Percentiles rank a stretch among this genome's conserved stretches.
phyloP scores from a whole-genome alignment of 2,797 vertebrate species.

The Morelia viridis region DNA sequence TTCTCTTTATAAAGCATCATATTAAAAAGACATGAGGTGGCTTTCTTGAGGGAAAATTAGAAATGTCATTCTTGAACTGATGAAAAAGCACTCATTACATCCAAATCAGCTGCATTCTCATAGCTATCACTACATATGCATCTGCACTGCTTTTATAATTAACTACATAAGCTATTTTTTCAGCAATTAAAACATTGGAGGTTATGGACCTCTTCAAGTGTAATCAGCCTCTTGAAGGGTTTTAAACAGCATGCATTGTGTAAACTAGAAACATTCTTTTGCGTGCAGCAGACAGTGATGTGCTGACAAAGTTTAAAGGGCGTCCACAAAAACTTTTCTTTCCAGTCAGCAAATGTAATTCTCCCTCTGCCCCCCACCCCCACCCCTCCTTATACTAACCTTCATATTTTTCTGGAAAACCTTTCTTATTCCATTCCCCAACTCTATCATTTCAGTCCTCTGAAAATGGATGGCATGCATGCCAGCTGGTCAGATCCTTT shows the following conservation, averaged over 20 bases:
- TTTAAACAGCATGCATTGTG: slow-evolving; percentile 30
- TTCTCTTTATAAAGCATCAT: not conserved
- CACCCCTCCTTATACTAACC: not conserved
- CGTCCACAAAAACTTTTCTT: not conserved
- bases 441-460: not conserved
- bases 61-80: slow-evolving; percentile 4
- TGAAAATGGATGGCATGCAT: not conserved
- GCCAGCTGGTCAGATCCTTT: not conserved
- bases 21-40: slow-evolving; percentile 19
- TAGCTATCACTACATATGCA: not conserved
- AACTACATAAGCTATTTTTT: slow-evolving; percentile 24
- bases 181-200: slow-evolving; percentile 31
- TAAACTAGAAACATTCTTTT: slow-evolving; percentile 15
- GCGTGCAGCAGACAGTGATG: not conserved
- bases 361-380: not conserved
- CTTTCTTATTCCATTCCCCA: not conserved
- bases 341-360: not conserved
- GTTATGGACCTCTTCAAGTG: slow-evolving; percentile 13
- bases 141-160: slow-evolving; percentile 24
- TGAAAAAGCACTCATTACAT: slow-evolving; percentile 23
- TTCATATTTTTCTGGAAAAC: not conserved
- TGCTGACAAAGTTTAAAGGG: slow-evolving; percentile 32
- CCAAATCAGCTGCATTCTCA: slow-evolving; percentile 10
- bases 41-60: slow-evolving; percentile 26
- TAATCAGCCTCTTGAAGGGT: slow-evolving; percentile 9